Evolutionary conservation across 2,888 invertebrate genomes (phyloP), one percentile per base, ranked within the genome.

Genomic region (Drosophila borborema): DNA sequence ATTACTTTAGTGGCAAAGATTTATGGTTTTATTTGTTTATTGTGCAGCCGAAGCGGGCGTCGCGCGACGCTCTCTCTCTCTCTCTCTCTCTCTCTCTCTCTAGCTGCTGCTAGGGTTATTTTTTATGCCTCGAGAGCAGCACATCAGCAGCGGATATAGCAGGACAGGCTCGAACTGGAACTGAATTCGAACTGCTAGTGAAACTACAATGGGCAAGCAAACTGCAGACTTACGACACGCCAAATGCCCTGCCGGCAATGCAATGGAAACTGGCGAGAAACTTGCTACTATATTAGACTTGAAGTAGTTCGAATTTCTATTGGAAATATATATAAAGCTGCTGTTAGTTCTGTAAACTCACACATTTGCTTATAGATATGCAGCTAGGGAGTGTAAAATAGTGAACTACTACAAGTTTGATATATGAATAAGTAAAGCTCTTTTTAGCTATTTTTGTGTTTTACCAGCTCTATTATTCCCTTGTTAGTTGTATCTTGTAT

Each of bases 11-110:
- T 68, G 72, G 62, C 77, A 65, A 83, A 87, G 89, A 89, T 89
- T 89, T 89, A 90, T 87, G 89, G 80, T 76, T 90, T 87, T 87
- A 87, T 85, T 90, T 90, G 87, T 89, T 77, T 80, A 76, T 72
- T 76, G 78, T 74, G 80, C 69, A 65, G 54, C 54, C 36, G 56
- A 58, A 58, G 60, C 43, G 16, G 38, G 23, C 20, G 36, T 7
- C 23, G 28, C 40, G 54, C 16, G 23, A 23, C 23, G 23, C 16
- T 16, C 12, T 38, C 36, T 1, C 34, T 10, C 51, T 14, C 18
- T 10, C 34, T n/a, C 51, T 14, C 18, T 0, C 16, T 18, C 12
- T 38, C 36, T 1, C 16, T 20, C 8, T 38, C 36, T 18, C 23
- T 10, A 58, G 64, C 66, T 64, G 48, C 16, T 49, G 40, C 36